Evolutionary conservation across 1,140 invertebrate genomes (phyloP).

Genomic region (Ostrea denselamellosa): DNA sequence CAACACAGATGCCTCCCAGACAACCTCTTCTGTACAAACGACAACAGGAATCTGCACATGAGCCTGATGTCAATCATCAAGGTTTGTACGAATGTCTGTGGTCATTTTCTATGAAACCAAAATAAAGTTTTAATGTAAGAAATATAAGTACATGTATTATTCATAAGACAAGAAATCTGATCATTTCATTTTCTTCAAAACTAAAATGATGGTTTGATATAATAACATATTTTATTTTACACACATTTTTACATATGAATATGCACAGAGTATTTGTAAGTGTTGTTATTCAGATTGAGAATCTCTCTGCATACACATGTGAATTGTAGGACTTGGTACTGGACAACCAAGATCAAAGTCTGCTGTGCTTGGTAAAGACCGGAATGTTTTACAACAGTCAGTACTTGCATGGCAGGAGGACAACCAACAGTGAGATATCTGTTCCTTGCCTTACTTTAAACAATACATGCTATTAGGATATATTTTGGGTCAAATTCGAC

Average conservation of each 20-base stretch:
- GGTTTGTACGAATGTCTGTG: background rate
- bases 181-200: no score
- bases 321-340: background rate
- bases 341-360: constrained; percentile 6
- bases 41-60: background rate
- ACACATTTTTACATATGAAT: no score
- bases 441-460: background rate
- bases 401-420: constrained; percentile 71
- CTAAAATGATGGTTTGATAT: no score
- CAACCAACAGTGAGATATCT: constrained; percentile 14
- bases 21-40: constrained; percentile 56
- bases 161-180: no score
- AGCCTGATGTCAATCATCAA: constrained; percentile 26
- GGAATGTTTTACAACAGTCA: constrained; percentile 63
- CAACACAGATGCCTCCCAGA: constrained; percentile 46
- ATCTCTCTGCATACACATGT: background rate
- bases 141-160: background rate
- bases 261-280: no score
- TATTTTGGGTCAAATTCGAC: no score
- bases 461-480: no score
- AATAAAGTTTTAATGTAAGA: background rate
- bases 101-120: background rate
- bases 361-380: constrained; percentile 47
- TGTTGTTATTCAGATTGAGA: no score
- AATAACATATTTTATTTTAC: no score